Percentiles rank a stretch among this genome's conserved stretches.
Conservation (phyloP, 2,113 vertebrate species). For the Campylomormyrus numenius region DNA sequence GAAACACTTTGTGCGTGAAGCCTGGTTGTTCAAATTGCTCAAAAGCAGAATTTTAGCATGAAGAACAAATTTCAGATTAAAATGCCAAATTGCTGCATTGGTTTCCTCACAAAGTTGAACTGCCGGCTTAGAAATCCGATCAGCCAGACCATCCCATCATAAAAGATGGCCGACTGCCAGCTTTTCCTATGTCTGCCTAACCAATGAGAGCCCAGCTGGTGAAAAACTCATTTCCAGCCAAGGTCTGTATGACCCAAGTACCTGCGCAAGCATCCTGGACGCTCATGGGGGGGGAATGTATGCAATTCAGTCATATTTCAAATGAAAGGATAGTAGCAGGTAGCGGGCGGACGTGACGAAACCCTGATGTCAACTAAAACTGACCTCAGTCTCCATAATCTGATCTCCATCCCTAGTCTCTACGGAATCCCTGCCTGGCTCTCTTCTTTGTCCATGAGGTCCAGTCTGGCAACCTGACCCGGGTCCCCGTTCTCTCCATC, state of each 20-base stretch:
- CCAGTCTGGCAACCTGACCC: neutral
- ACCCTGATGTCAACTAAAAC: neutral
- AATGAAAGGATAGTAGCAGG: neutral
- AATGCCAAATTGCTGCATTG: neutral
- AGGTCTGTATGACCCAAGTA: neutral
- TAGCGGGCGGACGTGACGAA: neutral
- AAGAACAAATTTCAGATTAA: neutral
- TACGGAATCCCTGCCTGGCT: neutral
- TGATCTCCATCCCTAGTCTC: neutral
- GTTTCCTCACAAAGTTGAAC: neutral
- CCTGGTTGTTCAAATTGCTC: neutral
- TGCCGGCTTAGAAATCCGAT: neutral
- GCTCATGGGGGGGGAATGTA: neutral
- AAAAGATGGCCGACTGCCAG: neutral
- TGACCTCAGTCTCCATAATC: neutral
- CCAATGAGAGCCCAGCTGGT: neutral
- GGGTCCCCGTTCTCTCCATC: neutral
- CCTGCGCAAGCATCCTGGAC: neutral
- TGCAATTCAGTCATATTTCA: neutral
- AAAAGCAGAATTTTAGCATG: neutral
- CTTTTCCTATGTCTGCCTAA: neutral
- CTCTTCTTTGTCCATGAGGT: neutral
- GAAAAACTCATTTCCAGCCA: neutral
- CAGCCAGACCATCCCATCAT: neutral
- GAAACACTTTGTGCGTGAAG: neutral